Conservation (phyloP, 1,140 invertebrate species). For the Nymphalis io region DNA sequence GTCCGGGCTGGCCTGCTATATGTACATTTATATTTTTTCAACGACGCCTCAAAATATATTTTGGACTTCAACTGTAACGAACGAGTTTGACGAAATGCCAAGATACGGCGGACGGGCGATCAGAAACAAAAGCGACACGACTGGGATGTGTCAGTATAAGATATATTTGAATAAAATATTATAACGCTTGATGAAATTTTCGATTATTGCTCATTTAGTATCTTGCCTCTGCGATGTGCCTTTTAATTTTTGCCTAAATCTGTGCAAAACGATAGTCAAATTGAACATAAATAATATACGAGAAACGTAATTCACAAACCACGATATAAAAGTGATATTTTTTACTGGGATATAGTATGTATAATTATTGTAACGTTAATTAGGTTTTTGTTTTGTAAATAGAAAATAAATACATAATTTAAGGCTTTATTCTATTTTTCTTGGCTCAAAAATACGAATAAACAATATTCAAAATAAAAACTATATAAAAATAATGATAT, state of each 20-base stretch:
- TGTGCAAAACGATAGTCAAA: constrained; percentile 11
- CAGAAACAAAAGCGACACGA: too few species aligned
- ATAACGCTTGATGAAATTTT: background rate
- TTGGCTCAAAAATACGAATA: background rate
- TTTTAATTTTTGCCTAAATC: constrained; percentile 17
- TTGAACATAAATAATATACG: background rate
- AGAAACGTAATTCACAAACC: too few species aligned
- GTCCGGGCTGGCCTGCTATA: too few species aligned
- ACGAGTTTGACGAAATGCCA: too few species aligned
- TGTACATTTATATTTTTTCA: too few species aligned
- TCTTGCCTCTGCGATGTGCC: constrained; percentile 14
- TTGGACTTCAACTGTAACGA: too few species aligned
- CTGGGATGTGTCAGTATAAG: too few species aligned
- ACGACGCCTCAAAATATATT: too few species aligned
- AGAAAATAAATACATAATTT: background rate
- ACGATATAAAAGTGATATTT: constrained; percentile 1
- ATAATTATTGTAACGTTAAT: background rate
- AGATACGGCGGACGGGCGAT: too few species aligned
- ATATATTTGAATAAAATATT: constrained; percentile 6
- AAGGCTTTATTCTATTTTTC: background rate
- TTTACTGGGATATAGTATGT: background rate
- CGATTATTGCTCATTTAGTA: constrained; percentile 15
- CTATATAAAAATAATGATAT: background rate
- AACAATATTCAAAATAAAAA: background rate
- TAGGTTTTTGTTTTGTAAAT: constrained; percentile 3